A percentile compares a stretch with the other conserved stretches of the same genome.
Evolutionary conservation across 2,888 invertebrate species (phyloP).

Genomic region (Macrophya alboannulata): DNA sequence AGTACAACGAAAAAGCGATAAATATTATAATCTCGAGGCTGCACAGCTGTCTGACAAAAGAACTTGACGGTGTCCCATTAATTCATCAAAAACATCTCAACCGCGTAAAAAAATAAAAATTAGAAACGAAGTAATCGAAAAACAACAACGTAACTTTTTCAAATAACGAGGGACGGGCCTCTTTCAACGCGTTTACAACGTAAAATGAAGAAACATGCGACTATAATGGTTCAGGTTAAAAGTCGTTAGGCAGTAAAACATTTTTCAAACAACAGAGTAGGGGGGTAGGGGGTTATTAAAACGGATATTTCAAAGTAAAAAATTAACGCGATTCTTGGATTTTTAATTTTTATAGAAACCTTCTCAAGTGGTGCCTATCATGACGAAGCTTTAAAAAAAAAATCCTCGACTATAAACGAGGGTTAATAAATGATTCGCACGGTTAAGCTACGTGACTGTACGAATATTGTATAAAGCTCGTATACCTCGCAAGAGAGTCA

Average conservation of each 20-base stretch:
- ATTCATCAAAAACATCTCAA: constrained; percentile 23
- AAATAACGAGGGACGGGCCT: neutral
- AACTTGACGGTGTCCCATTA: constrained; percentile 22
- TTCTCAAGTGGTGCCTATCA: neutral
- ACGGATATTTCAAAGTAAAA: neutral
- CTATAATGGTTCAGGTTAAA: neutral
- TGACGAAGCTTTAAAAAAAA: neutral
- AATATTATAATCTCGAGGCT: constrained; percentile 1
- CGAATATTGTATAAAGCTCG: neutral
- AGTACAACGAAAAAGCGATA: constrained; percentile 16
- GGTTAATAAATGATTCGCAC: neutral
- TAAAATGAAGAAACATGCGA: neutral
- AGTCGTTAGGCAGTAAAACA: neutral
- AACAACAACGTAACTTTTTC: neutral
- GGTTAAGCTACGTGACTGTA: neutral
- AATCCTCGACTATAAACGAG: neutral
- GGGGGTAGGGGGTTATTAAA: neutral
- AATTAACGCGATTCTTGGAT: neutral
- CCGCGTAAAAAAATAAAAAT: neutral
- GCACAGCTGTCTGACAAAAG: neutral
- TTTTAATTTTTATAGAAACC: neutral
- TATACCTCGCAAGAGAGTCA: neutral
- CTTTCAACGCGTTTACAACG: neutral
- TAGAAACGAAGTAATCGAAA: neutral
- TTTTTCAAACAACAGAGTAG: neutral